Evolutionary conservation across 2,113 vertebrate genomes (phyloP).

Genomic region (Ageneiosus marmoratus): DNA sequence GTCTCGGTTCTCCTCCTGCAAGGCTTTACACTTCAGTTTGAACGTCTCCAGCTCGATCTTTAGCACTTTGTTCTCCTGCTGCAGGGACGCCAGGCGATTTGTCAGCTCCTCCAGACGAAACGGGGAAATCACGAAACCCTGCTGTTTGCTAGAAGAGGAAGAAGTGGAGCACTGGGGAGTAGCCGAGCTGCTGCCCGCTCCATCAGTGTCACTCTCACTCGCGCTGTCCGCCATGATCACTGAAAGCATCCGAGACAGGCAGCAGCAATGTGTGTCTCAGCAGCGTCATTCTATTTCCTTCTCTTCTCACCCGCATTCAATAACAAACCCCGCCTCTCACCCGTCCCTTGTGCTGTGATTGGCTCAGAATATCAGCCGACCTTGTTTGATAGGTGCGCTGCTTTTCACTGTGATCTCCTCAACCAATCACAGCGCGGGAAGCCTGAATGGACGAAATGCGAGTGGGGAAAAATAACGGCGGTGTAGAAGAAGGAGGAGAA

Average conservation of each 20-base stretch:
- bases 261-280: neutral
- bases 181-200: slow-evolving; percentile 65
- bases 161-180: slow-evolving; percentile 57
- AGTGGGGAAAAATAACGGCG: neutral
- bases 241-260: neutral
- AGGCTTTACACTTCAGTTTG: slow-evolving; percentile 84
- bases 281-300: neutral
- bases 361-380: neutral
- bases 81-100: slow-evolving; percentile 82
- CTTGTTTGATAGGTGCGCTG: neutral
- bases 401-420: neutral
- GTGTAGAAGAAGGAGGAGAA: neutral
- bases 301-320: neutral
- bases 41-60: slow-evolving; percentile 87
- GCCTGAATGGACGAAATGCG: neutral
- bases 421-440: neutral
- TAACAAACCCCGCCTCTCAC: neutral
- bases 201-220: slow-evolving; percentile 82
- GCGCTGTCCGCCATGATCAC: slow-evolving; percentile 80
- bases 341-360: neutral
- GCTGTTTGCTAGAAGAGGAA: slow-evolving; percentile 47
- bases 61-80: slow-evolving; percentile 87
- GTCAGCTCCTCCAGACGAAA: slow-evolving; percentile 83
- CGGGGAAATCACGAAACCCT: slow-evolving; percentile 78
- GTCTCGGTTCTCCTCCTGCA: slow-evolving; percentile 85